Base-by-base conservation (phyloP, 2,797 vertebrate genomes). In the Melanotaenia parkinsoni region DNA sequence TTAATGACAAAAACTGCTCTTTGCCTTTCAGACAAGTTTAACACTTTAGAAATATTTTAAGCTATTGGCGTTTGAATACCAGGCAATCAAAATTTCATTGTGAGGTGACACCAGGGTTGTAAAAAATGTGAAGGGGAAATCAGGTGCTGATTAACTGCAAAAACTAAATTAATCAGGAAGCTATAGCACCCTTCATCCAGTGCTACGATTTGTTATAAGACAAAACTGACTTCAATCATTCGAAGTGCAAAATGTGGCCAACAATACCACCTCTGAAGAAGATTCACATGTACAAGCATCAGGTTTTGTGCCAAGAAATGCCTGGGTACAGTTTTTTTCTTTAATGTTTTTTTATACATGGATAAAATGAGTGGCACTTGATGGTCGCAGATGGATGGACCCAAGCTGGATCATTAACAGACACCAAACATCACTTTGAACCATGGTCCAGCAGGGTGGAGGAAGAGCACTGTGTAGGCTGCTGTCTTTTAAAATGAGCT, bases 121-220 rank as follows among this genome's bases (percentile, higher is more conserved):
- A 24, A 61, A 47, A 43, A 30, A 38, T 24, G 5, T 10, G 3
- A 12, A 63, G 4, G 47, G 61, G 54, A 47, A 50, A 59, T 11
- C n/a, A 43, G 14, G 43, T 59, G 43, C 30, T 50, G 59, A 68
- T 68, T 50, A 58, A 57, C 56, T 35, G 40, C n/a, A 26, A 30
- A 61, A 60, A 38, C 5, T 51, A 43, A 57, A 67, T 45, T 51
- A 28, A 24, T 59, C 6, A 58, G 9, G 20, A 33, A 11, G 26
- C 7, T 57, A 24, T 6, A 10, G 11, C 0, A 35, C 3, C 10
- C 32, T n/a, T 50, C n/a, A 22, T 51, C 5, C 5, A 37, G 3
- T 64, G 13, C 30, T 11, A 5, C 7, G 8, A 13, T 38, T 26
- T 38, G 54, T 12, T 8, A 26, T 33, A 54, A 30, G 9, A 12